Conservation (phyloP, 2,113 vertebrate species). For the Rana temporaria region DNA sequence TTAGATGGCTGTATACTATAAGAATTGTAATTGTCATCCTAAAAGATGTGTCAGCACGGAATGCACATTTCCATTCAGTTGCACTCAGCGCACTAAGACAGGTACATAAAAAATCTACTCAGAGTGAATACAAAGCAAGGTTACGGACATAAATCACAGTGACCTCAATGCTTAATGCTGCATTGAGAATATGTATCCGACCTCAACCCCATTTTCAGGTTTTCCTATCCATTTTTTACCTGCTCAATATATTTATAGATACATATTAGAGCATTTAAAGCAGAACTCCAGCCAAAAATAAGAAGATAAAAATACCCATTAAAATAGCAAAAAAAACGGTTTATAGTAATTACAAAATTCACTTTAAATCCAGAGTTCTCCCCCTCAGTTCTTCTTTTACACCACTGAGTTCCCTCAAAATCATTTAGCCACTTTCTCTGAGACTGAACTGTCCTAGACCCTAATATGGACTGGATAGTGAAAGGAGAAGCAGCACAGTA, state of each 20-base stretch:
- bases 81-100: neutral
- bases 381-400: too few relatives aligned
- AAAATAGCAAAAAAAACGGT: too few relatives aligned
- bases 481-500: too few relatives aligned
- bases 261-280: neutral
- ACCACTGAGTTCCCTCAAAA: too few relatives aligned
- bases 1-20: neutral
- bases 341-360: too few relatives aligned
- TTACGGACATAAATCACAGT: constrained; percentile 10
- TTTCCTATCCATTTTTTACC: neutral
- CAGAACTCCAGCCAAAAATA: too few relatives aligned
- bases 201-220: neutral
- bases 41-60: constrained; percentile 35
- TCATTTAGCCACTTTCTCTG: too few relatives aligned
- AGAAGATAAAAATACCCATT: too few relatives aligned
- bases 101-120: constrained; percentile 43
- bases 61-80: constrained; percentile 21
- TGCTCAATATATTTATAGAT: neutral
- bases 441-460: too few relatives aligned
- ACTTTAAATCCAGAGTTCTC: too few relatives aligned
- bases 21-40: neutral
- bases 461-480: too few relatives aligned
- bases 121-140: constrained; percentile 17
- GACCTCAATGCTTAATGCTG: constrained; percentile 2
- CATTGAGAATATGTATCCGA: neutral